Conservation (phyloP, 1,140 invertebrate genomes). For the Hylyphantes graminicola region DNA sequence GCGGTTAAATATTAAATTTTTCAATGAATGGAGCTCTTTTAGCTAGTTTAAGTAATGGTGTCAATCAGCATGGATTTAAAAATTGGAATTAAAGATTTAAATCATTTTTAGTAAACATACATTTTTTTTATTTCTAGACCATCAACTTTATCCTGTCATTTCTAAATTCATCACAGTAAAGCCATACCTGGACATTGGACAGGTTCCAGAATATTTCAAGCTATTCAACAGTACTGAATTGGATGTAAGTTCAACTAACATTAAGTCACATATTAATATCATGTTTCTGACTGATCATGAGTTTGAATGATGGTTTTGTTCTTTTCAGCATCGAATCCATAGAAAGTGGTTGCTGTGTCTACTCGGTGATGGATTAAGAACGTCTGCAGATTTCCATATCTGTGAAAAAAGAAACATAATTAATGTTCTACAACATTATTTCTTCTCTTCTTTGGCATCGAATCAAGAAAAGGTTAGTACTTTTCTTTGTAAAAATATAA, state of each 20-base stretch:
- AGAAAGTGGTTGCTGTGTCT: constrained; percentile 78
- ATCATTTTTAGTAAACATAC: too few species aligned
- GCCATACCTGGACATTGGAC: constrained; percentile 74
- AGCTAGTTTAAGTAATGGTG: background rate
- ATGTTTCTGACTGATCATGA: background rate
- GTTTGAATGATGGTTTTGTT: background rate
- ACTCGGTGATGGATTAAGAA: constrained; percentile 75
- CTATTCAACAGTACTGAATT: constrained; percentile 78
- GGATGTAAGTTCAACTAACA: constrained; percentile 66
- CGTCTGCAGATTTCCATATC: constrained; percentile 72
- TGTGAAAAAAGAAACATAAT: constrained; percentile 73
- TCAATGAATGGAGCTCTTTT: background rate
- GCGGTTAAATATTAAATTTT: too few species aligned
- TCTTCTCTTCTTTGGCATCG: constrained; percentile 67
- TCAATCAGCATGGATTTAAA: too few species aligned
- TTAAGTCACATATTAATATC: background rate
- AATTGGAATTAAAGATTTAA: too few species aligned
- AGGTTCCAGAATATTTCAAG: constrained; percentile 82
- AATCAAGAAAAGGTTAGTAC: constrained; percentile 70
- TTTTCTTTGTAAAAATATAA: background rate
- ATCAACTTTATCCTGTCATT: constrained; percentile 76
- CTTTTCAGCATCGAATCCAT: constrained; percentile 67
- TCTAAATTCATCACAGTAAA: constrained; percentile 79
- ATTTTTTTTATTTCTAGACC: constrained; percentile 63
- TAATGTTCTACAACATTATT: constrained; percentile 73